Base-by-base conservation (phyloP, 2,888 invertebrate species). In the Acholoe squamosa region DNA sequence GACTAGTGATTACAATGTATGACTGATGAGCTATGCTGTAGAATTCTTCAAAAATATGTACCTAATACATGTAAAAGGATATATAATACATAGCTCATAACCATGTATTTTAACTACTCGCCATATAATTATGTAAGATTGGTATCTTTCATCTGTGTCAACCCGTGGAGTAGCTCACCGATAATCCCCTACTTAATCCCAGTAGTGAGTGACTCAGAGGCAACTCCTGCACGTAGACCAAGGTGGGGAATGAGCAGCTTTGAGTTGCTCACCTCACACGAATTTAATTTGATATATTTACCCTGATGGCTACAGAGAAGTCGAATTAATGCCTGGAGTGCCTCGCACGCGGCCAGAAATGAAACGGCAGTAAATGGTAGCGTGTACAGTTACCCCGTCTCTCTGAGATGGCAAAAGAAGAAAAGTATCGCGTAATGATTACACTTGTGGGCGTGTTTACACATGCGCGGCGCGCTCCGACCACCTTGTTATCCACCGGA, bases 371-470 rank as follows among this genome's bases (percentile, higher is more conserved):
- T 7, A 76, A 31, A 25, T 31, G 31, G 31, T 14, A 25, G 34
- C 80, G 34, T 34, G 5, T 43, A 22, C 19, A 34, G 25, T 80
- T 33, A 80, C 80, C 16, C 31, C 33, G 12, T 19, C 80, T 43
- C 16, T 16, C 76, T 28, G 25, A 31, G 16, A 31, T 31, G 43
- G 43, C 0, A n/a, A 80, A n/a, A 25, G 19, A 34, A 19, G 25
- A 80, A 80, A 80, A 80, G 80, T 80, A 80, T 16, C 80, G 80
- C 34, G 80, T 33, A 33, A 80, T 34, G 25, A 80, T 80, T 80
- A 43, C 34, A 43, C 25, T 80, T 80, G 19, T 80, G 71, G 80
- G 34, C 14, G 33, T 80, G 80, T 80, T 80, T 80, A 34, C 80
- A 19, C 28, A 76, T 31, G 28, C 28, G 76, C 31, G 16, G 76